Conservation (phyloP, 2,888 invertebrate species). For the Timandra comae region DNA sequence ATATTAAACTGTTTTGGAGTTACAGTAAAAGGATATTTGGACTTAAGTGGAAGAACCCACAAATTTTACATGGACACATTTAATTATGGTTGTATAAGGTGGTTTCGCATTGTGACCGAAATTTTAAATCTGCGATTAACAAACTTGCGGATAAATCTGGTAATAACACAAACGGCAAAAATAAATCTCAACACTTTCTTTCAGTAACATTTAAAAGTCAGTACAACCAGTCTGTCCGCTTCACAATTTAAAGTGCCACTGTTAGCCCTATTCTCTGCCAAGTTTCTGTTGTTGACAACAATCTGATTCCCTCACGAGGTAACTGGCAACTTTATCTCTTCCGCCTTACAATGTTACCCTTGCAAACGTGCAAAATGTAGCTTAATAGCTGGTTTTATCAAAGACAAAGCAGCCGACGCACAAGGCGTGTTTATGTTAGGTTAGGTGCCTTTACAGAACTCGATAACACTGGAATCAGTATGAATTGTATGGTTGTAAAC, state of each 20-base stretch:
- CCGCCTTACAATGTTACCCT: slow-evolving; percentile 36
- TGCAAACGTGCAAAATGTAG: slow-evolving; percentile 16
- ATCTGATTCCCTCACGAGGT: slow-evolving; percentile 64
- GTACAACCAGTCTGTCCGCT: slow-evolving; percentile 18
- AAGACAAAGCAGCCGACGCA: slow-evolving; percentile 47
- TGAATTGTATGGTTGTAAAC: slow-evolving; percentile 24
- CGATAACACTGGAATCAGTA: slow-evolving; percentile 26
- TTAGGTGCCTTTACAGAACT: slow-evolving; percentile 31
- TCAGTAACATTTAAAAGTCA: slow-evolving; percentile 3
- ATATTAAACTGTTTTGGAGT: too few species aligned
- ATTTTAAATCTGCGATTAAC: too few species aligned
- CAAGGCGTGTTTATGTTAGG: slow-evolving; percentile 29
- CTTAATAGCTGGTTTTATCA: slow-evolving; percentile 46
- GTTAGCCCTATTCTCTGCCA: slow-evolving; percentile 45
- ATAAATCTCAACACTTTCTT: neutral
- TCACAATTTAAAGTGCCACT: slow-evolving; percentile 39
- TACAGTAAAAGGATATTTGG: too few species aligned
- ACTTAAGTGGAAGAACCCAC: too few species aligned
- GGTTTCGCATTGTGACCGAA: too few species aligned
- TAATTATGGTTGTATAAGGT: too few species aligned
- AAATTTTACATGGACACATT: too few species aligned
- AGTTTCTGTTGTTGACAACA: slow-evolving; percentile 48
- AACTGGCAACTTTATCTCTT: slow-evolving; percentile 48
- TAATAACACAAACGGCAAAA: too few species aligned
- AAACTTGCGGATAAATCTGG: too few species aligned